Evolutionary conservation across 2,888 invertebrate species (phyloP).

Genomic region (Malacosoma neustria): DNA sequence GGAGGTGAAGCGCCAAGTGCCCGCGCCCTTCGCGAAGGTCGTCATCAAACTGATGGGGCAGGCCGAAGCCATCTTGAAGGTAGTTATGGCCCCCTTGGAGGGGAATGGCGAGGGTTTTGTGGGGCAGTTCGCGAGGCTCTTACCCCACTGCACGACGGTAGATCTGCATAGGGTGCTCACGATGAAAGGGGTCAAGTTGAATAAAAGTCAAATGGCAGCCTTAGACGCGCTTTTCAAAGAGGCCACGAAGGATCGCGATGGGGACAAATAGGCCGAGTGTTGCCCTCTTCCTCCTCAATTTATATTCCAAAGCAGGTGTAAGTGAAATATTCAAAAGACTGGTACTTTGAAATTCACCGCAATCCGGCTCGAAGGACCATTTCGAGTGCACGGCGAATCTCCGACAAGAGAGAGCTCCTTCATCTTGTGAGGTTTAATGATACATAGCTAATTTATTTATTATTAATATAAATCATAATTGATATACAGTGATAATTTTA

Average conservation of each 20-base stretch:
- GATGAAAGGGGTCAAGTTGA: slow-evolving; percentile 87
- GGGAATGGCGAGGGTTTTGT: slow-evolving; percentile 82
- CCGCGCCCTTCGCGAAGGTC: slow-evolving; percentile 88
- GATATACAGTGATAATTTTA: too few species aligned
- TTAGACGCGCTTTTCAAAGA: slow-evolving; percentile 45
- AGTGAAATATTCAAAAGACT: too few species aligned
- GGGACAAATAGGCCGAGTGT: slow-evolving; percentile 1
- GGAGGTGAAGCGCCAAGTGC: slow-evolving; percentile 90
- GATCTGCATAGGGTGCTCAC: slow-evolving; percentile 97
- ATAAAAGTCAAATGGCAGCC: slow-evolving; percentile 38
- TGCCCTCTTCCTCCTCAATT: too few species aligned
- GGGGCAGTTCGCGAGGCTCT: slow-evolving; percentile 89
- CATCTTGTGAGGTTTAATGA: too few species aligned
- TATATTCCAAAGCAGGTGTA: too few species aligned
- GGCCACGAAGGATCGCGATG: slow-evolving; percentile 16
- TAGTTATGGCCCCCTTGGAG: slow-evolving; percentile 96
- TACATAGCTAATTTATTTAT: too few species aligned
- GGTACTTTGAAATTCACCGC: too few species aligned
- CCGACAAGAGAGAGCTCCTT: too few species aligned
- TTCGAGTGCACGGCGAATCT: too few species aligned
- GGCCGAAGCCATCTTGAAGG: slow-evolving; percentile 98
- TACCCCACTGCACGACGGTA: slow-evolving; percentile 90
- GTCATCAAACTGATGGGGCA: slow-evolving; percentile 95
- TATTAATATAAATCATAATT: too few species aligned
- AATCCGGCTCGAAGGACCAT: too few species aligned